Evolutionary conservation across 2,888 invertebrate species (phyloP), one percentile per base, ranked within the genome.

Genomic region (Alloplasta piceator): DNA sequence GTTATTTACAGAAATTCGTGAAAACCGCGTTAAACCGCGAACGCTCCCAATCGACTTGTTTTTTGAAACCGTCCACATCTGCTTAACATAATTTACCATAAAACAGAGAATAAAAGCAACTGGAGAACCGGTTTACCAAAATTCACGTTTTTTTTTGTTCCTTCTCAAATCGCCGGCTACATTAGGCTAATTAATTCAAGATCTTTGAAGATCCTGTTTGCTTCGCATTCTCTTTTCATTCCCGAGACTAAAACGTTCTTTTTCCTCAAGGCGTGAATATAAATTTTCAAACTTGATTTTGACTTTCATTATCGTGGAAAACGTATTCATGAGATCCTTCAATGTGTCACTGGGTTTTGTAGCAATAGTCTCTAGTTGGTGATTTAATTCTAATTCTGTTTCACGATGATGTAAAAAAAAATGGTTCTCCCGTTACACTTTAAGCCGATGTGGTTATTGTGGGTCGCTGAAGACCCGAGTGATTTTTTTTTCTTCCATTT

Each of bases 61-160:
- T 26, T 26, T 78, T 36, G 58, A 43, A 26, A 43, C 50, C 39
- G 66, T 12, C 10, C 36, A 38, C 6, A 41, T 41, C 14, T 12
- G 43, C 26, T 60, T 26, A 14, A 60, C 26, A 14, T 48, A 56
- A 56, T 56, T 7, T 36, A 38, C 43, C 12, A 64, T 12, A 39
- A 12, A 26, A n/a, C 4, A 14, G 7, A 64, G 6, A 71, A 36
- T 52, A 10, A 36, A 50, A 9, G 26, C 7, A 78, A 81, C 74
- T 16, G 56, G 36, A 46, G 16, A 78, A 81, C 77, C 81, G 81
- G 81, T 81, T 74, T n/a, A 46, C 46, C 39, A 52, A 61, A 58
- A 48, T 12, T 55, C 63, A n/a, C 6, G 50, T 6, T 46, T 61
- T 67, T 66, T 66, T 66, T 38, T 50, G 48, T 26, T 70, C 5